These are phyloP conservation scores for Sarcoramphus papa DNA, from an alignment of 2,797 vertebrate species.

Conservation along the genomic window DNA sequence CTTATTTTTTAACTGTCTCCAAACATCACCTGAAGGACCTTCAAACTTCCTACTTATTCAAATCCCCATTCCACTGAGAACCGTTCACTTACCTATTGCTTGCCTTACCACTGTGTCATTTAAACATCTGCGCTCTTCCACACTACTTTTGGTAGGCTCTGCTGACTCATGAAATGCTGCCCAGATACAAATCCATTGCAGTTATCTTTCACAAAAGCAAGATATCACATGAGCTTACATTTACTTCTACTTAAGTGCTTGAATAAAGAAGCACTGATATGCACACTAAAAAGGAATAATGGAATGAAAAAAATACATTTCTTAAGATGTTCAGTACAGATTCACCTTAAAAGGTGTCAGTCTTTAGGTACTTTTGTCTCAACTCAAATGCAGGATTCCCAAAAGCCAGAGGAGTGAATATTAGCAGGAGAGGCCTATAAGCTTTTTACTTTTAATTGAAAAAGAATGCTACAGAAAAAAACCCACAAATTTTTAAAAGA, in stretches of 20 bases:
- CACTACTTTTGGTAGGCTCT: background rate
- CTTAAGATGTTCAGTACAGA: background rate
- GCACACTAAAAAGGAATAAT: background rate
- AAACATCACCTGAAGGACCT: background rate
- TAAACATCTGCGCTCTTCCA: background rate
- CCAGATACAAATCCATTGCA: background rate
- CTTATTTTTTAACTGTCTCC: background rate
- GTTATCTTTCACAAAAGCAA: background rate
- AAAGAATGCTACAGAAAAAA: background rate
- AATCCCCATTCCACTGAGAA: background rate
- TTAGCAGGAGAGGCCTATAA: background rate
- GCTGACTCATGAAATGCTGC: background rate
- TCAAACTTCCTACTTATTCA: background rate
- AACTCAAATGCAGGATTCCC: background rate
- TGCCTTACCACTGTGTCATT: background rate
- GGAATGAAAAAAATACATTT: background rate
- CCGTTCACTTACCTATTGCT: background rate
- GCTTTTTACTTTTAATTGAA: background rate
- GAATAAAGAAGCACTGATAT: background rate
- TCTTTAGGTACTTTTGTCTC: background rate
- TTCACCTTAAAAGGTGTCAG: background rate
- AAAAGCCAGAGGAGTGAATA: background rate
- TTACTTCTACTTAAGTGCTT: background rate
- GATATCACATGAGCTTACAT: background rate
- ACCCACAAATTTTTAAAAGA: background rate